Evolutionary conservation across 1,140 invertebrate genomes (phyloP), one percentile per base, ranked within the genome.

Genomic region (Lucilia cuprina): DNA sequence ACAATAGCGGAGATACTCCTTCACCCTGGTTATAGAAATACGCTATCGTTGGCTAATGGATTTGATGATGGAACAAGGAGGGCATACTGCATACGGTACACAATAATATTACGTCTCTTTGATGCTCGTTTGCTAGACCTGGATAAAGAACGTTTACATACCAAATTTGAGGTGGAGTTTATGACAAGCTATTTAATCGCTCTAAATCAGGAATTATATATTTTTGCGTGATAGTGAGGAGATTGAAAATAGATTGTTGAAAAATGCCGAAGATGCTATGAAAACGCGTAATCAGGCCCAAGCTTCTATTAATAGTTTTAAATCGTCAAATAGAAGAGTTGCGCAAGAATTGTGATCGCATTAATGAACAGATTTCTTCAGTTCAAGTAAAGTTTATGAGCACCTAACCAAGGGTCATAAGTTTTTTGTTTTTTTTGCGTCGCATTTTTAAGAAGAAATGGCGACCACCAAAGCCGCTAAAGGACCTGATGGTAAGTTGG

Each of bases 401-500:
- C 19, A 92, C 93, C 3, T n/a, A n/a, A 92, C 95, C 0, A 93
- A 93, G 78, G 94, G 95, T 49, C 95, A 96, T 87, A 95, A 95
- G 86, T 96, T 95, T 89, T 93, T 91, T 50, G 94, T n/a, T 95
- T 85, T 96, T 96, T 88, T 89, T 97, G 35, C 93, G 93, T 9
- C 94, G 94, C 86, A 96, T 97, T 47, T 96, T 95, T 87, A 95
- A 94, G 85, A 96, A 96, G 88, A 96, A 95, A 86, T 95, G 93
- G 86, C 93, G 93, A 77, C 93, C 93, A 5, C 93, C 0, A 94
- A 94, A 86, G 86, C 90, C 9, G 82, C 85, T 7, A 87, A 25
- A 17, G 85, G 74, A 2, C 88, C 87, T 2, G 89, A 90, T 82
- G 89, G 85, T 86, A 82, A 84, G 82, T 85, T 49, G 30, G 25